A percentile compares a stretch with the other conserved stretches of the same genome.
These are phyloP conservation scores for Diadegma fenestrale DNA, from an alignment of 2,888 invertebrate genomes.

Conservation along the genomic window DNA sequence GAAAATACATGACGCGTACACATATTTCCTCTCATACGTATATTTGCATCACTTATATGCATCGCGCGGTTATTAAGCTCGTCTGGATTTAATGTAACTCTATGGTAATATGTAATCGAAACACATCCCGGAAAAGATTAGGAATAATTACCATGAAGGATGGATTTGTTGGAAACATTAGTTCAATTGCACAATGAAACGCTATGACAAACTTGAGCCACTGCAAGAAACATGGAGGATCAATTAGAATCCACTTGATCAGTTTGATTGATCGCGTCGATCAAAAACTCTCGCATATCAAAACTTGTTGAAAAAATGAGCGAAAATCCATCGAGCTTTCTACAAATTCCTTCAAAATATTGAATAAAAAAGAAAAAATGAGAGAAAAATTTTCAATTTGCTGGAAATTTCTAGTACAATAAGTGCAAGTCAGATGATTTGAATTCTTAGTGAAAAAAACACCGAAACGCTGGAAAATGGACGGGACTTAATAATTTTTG, in stretches of 20 bases:
- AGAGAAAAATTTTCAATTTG: background rate
- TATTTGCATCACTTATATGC: constrained; percentile 52
- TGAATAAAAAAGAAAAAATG: background rate
- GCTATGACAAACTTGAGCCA: background rate
- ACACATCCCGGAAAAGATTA: background rate
- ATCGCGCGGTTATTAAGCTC: constrained; percentile 10
- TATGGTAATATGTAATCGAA: constrained; percentile 21
- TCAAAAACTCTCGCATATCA: background rate
- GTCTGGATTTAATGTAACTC: background rate
- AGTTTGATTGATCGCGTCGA: background rate
- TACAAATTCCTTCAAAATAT: background rate
- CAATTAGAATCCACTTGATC: background rate
- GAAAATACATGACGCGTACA: constrained; percentile 43
- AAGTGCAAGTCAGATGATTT: background rate
- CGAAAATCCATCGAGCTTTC: background rate
- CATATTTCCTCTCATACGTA: constrained; percentile 31
- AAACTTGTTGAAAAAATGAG: background rate
- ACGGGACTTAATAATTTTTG: background rate
- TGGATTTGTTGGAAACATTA: constrained; percentile 5
- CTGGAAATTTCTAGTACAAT: background rate
- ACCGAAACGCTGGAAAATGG: background rate
- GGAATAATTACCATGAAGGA: background rate
- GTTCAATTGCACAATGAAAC: background rate
- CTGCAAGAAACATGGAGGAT: background rate
- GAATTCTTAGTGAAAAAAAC: background rate